Conservation (phyloP, 2,113 vertebrate species). For the Crotalus viridis region DNA sequence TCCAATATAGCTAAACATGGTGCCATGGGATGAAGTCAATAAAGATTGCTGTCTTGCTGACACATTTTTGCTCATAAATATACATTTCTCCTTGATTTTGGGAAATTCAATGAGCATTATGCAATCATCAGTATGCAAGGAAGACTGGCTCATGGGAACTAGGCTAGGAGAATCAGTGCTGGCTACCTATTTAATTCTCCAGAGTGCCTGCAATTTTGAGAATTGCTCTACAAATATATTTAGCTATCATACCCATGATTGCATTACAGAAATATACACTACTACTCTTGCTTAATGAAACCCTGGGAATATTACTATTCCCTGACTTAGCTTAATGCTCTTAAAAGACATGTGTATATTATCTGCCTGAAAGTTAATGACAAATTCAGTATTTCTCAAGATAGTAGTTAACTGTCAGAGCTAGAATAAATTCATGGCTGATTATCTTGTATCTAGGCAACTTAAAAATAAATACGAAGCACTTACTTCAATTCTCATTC, state of each 20-base stretch:
- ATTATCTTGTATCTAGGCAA: slow-evolving; percentile 32
- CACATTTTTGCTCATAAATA: background rate
- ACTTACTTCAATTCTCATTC: background rate
- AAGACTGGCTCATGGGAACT: background rate
- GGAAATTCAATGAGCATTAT: background rate
- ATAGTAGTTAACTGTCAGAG: slow-evolving; percentile 30
- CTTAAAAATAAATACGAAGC: slow-evolving; percentile 16
- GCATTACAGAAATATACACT: background rate
- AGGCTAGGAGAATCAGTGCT: background rate
- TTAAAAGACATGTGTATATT: background rate
- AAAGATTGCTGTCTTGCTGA: background rate
- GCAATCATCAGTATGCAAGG: background rate
- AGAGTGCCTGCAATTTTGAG: background rate
- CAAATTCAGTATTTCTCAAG: slow-evolving; percentile 16
- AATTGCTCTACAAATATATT: slow-evolving; percentile 10
- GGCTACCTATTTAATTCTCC: background rate
- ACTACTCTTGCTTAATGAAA: slow-evolving; percentile 33
- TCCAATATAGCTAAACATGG: background rate
- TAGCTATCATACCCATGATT: slow-evolving; percentile 2
- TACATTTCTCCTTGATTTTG: background rate
- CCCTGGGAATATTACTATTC: slow-evolving; percentile 16
- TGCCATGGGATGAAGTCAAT: background rate
- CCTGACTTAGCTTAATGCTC: slow-evolving; percentile 10
- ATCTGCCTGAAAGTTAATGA: slow-evolving; percentile 28
- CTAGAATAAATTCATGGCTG: slow-evolving; percentile 35